Conservation (phyloP, 2,888 invertebrate genomes). For the Catocala nupta region DNA sequence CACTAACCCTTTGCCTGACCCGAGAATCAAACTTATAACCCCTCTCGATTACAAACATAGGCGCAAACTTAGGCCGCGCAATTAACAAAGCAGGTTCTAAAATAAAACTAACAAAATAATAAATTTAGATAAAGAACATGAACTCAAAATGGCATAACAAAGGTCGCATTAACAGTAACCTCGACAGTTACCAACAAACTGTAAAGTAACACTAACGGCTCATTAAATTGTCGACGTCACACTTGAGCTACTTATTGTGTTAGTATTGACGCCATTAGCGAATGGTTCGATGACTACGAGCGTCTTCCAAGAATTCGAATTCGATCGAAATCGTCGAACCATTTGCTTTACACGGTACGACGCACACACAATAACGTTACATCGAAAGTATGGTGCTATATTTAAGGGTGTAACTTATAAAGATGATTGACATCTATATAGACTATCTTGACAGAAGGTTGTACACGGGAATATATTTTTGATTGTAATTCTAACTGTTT, state of each 20-base stretch:
- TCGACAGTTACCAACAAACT: conserved; percentile 46
- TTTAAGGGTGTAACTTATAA: conserved; percentile 8
- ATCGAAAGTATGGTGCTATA: conserved; percentile 27
- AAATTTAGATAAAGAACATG: conserved; percentile 1
- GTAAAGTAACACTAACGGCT: conserved; percentile 47
- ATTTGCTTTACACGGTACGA: conserved; percentile 38
- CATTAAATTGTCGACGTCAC: conserved; percentile 53
- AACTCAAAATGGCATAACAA: conserved; percentile 12
- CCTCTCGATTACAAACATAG: too few relatives aligned
- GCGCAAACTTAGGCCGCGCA: too few relatives aligned
- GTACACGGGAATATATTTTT: not conserved
- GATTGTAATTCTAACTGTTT: too few relatives aligned
- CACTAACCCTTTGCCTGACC: too few relatives aligned
- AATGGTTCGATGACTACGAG: conserved; percentile 14
- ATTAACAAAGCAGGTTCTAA: too few relatives aligned
- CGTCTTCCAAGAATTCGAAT: conserved; percentile 12
- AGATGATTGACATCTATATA: conserved; percentile 21
- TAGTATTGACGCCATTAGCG: conserved; percentile 48
- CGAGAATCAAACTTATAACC: too few relatives aligned
- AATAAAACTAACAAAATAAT: not conserved
- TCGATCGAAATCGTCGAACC: conserved; percentile 12
- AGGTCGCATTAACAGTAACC: conserved; percentile 38
- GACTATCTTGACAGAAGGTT: not conserved
- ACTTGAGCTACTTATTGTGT: conserved; percentile 48
- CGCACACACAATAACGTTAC: conserved; percentile 29